Evolutionary conservation across 2,797 vertebrate genomes (phyloP).

Genomic region (Acestrorhynchus altus): DNA sequence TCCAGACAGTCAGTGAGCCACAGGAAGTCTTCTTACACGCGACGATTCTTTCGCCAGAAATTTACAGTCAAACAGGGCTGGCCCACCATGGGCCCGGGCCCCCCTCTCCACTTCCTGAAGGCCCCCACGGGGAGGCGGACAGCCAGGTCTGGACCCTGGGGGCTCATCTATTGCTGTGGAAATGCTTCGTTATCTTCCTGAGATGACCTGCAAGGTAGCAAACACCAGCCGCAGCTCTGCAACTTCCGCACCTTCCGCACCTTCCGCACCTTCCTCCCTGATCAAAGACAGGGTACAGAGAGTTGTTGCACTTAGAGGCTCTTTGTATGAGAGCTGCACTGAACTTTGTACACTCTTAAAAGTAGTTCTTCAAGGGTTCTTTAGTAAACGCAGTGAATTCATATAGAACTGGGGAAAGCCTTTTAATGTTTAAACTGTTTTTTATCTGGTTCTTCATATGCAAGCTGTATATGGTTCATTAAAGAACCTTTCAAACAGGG

Average conservation of each 20-base stretch:
- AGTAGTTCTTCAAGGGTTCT: too few relatives aligned
- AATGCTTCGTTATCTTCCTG: conserved; percentile 61
- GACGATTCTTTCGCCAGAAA: conserved; percentile 75
- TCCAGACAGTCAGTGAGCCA: conserved; percentile 76
- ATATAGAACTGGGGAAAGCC: too few relatives aligned
- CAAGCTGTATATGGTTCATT: too few relatives aligned
- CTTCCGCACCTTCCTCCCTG: conserved; percentile 66
- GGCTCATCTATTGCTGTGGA: conserved; percentile 56
- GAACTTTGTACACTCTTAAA: background rate
- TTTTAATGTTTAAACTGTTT: too few relatives aligned
- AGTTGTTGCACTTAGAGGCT: conserved; percentile 38
- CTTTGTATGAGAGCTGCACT: conserved; percentile 22
- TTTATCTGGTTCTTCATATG: too few relatives aligned
- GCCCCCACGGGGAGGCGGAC: conserved; percentile 71
- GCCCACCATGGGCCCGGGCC: conserved; percentile 62
- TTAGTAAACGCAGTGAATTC: too few relatives aligned
- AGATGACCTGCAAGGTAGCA: conserved; percentile 56
- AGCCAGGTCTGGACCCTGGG: conserved; percentile 59
- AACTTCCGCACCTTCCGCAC: too few relatives aligned
- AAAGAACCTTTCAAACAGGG: too few relatives aligned
- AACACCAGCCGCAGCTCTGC: conserved; percentile 54
- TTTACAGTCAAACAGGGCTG: conserved; percentile 73
- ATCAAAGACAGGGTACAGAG: conserved; percentile 41
- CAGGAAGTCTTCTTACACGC: conserved; percentile 85
- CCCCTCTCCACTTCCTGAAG: conserved; percentile 74